phyloP scores from a whole-genome alignment of 2,888 invertebrate species.

The Cepaea hortensis region DNA sequence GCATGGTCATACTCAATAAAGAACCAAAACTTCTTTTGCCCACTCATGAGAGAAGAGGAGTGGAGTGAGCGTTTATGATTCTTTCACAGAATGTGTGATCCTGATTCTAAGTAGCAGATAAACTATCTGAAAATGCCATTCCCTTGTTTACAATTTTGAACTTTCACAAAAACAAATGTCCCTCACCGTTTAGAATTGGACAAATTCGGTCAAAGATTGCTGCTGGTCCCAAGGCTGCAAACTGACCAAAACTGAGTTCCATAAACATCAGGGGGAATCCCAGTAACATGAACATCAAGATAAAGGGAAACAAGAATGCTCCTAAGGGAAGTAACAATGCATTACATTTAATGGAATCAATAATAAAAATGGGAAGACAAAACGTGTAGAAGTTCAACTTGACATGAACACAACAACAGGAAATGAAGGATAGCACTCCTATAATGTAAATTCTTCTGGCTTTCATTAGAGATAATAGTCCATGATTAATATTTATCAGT shows the following conservation, averaged over 20 bases:
- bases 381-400: too few relatives aligned
- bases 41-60: too few relatives aligned
- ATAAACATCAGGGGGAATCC: conserved; percentile 74
- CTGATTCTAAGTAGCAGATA: too few relatives aligned
- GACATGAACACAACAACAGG: too few relatives aligned
- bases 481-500: background rate
- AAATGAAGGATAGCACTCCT: background rate
- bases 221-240: conserved; percentile 80
- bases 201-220: conserved; percentile 89
- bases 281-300: conserved; percentile 72
- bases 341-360: background rate
- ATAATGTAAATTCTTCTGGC: background rate
- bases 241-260: conserved; percentile 73
- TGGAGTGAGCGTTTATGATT: too few relatives aligned
- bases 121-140: too few relatives aligned
- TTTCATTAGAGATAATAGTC: background rate
- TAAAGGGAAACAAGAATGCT: conserved; percentile 74
- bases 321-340: conserved; percentile 58
- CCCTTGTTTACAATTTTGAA: too few relatives aligned
- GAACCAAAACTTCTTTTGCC: conserved; percentile 48
- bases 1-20: too few relatives aligned
- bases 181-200: conserved; percentile 82
- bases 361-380: too few relatives aligned
- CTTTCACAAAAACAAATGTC: background rate
- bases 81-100: too few relatives aligned